Evolutionary conservation across 2,888 invertebrate species (phyloP), one percentile per base, ranked within the genome.

Genomic region (Hipparchia sbordonii): DNA sequence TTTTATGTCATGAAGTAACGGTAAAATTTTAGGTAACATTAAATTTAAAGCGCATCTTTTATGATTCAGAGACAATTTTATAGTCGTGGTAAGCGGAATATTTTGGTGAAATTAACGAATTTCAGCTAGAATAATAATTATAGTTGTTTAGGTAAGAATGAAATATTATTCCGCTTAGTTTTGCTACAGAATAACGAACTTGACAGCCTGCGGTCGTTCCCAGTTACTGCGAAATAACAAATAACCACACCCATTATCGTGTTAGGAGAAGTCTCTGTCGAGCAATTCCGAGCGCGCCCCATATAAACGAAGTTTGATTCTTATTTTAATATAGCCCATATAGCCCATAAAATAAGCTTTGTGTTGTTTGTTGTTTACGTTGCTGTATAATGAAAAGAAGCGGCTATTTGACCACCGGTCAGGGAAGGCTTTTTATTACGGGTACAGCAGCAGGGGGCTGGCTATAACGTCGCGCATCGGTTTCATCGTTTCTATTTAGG

Each of bases 221-320:
- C 39, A 39, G 33, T 39, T 12, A 60, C 59, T 33, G 66, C 70
- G 13, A 70, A 65, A 54, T 70, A 67, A 62, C 66, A 45, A 73
- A 67, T 52, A 70, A 66, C 54, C 67, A 48, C 46, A 70, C 67
- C 67, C 56, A 67, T 74, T 72, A 70, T 67, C 62, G 71, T 69
- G 33, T 60, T 60, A 12, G 23, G 8, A 23, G 23, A 57, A 57
- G 13, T 57, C 57, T 57, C 8, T 23, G 13, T 8, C 57, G 13
- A 39, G 39, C 39, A 5, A 2, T 39, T 2, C 39, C 39, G 5
- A 39, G 39, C 39, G 0, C 39, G 39, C 39, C 39, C 39, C 39
- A 39, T 39, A 39, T 39, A 39, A 39, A 39, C 39, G 39, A 39
- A 39, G 39, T 39, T 39, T 39, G 39, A 39, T 39, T 39, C 39